Evolutionary conservation across 2,113 vertebrate genomes (phyloP), one percentile per base, ranked within the genome.

Genomic region (Oryzias woworae): DNA sequence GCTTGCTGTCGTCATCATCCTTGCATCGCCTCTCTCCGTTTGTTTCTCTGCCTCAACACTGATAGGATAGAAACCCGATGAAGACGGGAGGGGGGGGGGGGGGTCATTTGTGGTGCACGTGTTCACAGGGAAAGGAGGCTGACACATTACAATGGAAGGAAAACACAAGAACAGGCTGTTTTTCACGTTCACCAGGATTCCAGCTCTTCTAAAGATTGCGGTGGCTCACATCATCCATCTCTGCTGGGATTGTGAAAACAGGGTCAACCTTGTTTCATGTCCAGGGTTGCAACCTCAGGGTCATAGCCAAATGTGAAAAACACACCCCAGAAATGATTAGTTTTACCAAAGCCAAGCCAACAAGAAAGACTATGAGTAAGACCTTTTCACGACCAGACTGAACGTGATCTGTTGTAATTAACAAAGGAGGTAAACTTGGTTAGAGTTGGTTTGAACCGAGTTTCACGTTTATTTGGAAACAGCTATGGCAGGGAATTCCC

Each of bases 1-100:
- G 93, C 93, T 90, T 90, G 81, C 77, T 72, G 86, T 90, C 78
- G 78, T 91, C 89, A 88, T 87, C 89, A 82, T 74, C 85, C 58
- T 62, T 69, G 53, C 70, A 71, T 69, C 23, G 36, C 71, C 71
- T 15, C 55, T 51, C 64, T 31, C n/a, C 22, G 87, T 83, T 85
- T 77, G 78, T 86, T 81, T 65, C 65, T 75, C 62, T 47, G 46
- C 83, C 81, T 74, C 87, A 76, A 84, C 17, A 71, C 91, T 81
- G 65, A 71, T 55, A 58, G 66, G 85, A 85, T 22, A 69, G 49
- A 7, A 62, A 84, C 78, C 74, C 80, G 92, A 91, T 92, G 81
- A 12, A 68, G 36, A 36, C 36, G 36, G 8, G 36, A 3, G 31
- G 31, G 31, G 31, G 31, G 31, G 78, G 71, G 73, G 85, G 91